Percentiles rank a stretch among this genome's conserved stretches.
Evolutionary conservation across 2,888 invertebrate species (phyloP).

Genomic region (Ptychoptera contaminata): DNA sequence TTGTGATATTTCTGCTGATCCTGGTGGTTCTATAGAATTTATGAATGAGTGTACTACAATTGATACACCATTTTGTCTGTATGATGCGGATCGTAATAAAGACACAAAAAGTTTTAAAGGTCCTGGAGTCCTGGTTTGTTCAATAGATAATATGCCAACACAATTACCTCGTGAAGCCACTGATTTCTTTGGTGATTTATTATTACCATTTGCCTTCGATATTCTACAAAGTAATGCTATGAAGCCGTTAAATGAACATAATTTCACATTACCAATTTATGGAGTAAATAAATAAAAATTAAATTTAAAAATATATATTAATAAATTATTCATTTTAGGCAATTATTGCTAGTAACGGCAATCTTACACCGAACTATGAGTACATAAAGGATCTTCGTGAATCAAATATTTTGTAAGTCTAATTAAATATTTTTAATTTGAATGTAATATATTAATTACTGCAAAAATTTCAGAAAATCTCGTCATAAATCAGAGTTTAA

Average conservation of each 20-base stretch:
- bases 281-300: slow-evolving; percentile 16
- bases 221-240: slow-evolving; percentile 75
- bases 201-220: slow-evolving; percentile 77
- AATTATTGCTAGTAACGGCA: slow-evolving; percentile 91
- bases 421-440: background rate
- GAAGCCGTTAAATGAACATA: slow-evolving; percentile 59
- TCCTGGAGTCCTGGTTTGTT: slow-evolving; percentile 95
- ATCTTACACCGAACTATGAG: slow-evolving; percentile 79
- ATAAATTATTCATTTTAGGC: slow-evolving; percentile 48
- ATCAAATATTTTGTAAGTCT: slow-evolving; percentile 36
- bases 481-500: slow-evolving; percentile 56
- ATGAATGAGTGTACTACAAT: slow-evolving; percentile 99
- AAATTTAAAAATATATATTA: background rate
- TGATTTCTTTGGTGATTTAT: slow-evolving; percentile 89
- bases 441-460: too few species aligned
- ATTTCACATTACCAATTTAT: slow-evolving; percentile 35
- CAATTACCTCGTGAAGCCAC: slow-evolving; percentile 95
- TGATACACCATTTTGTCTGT: slow-evolving; percentile 97
- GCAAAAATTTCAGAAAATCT: slow-evolving; percentile 35
- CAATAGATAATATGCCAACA: slow-evolving; percentile 99
- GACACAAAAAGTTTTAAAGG: slow-evolving; percentile 93
- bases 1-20: slow-evolving; percentile 98
- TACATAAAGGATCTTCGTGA: slow-evolving; percentile 85
- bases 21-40: slow-evolving; percentile 96
- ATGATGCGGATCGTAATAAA: slow-evolving; percentile 96